These are phyloP conservation scores for Lypha dubia DNA, from an alignment of 2,888 invertebrate genomes.

Conservation along the genomic window DNA sequence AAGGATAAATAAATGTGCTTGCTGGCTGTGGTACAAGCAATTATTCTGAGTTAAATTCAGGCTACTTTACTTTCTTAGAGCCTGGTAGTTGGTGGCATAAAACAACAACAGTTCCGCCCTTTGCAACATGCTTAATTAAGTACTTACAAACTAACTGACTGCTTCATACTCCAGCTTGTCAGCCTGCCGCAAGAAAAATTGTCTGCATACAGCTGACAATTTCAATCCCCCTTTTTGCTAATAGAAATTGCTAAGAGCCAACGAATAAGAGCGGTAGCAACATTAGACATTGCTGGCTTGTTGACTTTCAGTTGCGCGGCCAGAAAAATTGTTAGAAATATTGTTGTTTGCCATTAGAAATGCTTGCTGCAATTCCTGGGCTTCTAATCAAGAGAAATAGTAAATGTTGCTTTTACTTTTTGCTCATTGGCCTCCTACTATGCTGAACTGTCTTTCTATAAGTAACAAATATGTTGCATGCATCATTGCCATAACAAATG, in stretches of 20 bases:
- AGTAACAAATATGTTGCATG: constrained; percentile 52
- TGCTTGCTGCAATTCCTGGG: constrained; percentile 60
- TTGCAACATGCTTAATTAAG: constrained; percentile 65
- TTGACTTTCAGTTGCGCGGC: constrained; percentile 18
- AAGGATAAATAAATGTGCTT: constrained; percentile 56
- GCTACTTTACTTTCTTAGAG: constrained; percentile 50
- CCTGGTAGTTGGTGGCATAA: constrained; percentile 81
- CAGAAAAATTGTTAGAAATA: constrained; percentile 58
- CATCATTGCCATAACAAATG: constrained; percentile 26
- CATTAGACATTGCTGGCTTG: constrained; percentile 45
- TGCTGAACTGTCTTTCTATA: not conserved
- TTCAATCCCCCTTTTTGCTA: not conserved
- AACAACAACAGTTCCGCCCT: constrained; percentile 81
- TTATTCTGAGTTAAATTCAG: not conserved
- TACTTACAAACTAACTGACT: not conserved
- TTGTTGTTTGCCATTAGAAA: constrained; percentile 67
- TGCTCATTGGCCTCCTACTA: not conserved
- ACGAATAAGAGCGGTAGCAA: constrained; percentile 8
- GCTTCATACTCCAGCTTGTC: not conserved
- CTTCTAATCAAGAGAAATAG: constrained; percentile 64
- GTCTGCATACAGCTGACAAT: constrained; percentile 49
- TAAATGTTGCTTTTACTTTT: constrained; percentile 73
- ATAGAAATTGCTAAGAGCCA: constrained; percentile 21
- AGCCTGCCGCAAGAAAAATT: constrained; percentile 33
- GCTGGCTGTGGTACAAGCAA: not conserved